Conservation (phyloP, 2,113 vertebrate species). For the Cricetomys ansorgei region DNA sequence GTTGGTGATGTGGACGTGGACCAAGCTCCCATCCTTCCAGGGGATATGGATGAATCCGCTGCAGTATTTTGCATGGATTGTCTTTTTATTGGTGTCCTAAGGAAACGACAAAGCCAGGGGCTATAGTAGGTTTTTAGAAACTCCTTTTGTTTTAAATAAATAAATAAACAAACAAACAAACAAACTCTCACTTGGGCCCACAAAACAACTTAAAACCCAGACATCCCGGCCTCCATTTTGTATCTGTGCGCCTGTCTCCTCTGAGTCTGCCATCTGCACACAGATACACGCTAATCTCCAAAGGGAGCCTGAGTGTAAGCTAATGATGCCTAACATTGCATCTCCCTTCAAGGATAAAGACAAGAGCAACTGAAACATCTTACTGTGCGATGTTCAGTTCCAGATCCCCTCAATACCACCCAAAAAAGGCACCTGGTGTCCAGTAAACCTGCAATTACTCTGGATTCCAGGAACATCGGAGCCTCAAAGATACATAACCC, state of each 20-base stretch:
- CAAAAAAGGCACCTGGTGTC: neutral
- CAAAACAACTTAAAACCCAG: neutral
- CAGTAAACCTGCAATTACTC: neutral
- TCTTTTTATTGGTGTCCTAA: constrained; percentile 87
- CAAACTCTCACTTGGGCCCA: neutral
- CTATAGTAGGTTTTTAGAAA: neutral
- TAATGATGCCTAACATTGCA: neutral
- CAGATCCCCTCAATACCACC: neutral
- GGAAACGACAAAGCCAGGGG: neutral
- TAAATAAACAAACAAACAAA: neutral
- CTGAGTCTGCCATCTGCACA: neutral
- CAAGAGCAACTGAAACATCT: neutral
- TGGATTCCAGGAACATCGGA: neutral
- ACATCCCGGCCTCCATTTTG: neutral
- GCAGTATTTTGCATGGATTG: constrained; percentile 90
- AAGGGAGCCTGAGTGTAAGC: neutral
- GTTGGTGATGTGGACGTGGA: constrained; percentile 86
- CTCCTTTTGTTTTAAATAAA: neutral
- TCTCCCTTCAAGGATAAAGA: neutral
- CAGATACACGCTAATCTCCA: neutral
- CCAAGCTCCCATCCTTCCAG: constrained; percentile 89
- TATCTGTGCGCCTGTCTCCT: neutral
- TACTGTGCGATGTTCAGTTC: neutral
- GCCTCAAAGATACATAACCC: neutral
- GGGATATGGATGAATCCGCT: constrained; percentile 85